Conservation (phyloP, 2,113 vertebrate genomes). For the Theropithecus gelada region DNA sequence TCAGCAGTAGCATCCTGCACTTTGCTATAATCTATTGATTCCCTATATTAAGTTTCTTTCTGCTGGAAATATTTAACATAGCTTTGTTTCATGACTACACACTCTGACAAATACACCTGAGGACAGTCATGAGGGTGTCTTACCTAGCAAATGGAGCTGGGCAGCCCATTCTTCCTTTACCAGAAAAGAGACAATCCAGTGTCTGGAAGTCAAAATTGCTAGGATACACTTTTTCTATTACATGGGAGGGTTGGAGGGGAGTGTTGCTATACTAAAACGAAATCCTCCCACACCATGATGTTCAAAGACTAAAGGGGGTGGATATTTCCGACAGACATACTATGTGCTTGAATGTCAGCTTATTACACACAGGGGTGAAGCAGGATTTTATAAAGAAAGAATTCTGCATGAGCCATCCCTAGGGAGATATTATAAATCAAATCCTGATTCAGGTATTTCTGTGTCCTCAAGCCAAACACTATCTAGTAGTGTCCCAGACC, state of each 20-base stretch:
- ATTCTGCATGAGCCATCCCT: background rate
- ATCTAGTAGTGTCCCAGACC: background rate
- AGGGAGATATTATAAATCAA: background rate
- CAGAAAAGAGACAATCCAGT: background rate
- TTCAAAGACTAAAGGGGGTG: background rate
- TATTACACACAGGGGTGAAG: background rate
- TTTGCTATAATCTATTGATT: background rate
- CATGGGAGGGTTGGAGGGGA: background rate
- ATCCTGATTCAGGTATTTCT: background rate
- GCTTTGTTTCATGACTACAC: background rate
- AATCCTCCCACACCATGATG: background rate
- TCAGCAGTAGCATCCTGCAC: background rate
- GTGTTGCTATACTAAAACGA: background rate
- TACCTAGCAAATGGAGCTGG: background rate
- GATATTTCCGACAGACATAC: background rate
- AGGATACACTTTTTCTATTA: background rate
- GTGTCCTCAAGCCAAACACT: background rate
- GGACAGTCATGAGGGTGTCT: background rate
- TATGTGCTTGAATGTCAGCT: background rate
- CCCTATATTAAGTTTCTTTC: background rate
- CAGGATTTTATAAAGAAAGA: background rate
- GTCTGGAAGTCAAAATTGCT: background rate
- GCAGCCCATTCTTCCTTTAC: background rate
- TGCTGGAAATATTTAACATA: background rate
- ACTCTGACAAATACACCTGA: background rate